These are phyloP conservation scores for Patella caerulea DNA, from an alignment of 2,888 invertebrate genomes.

Conservation along the genomic window DNA sequence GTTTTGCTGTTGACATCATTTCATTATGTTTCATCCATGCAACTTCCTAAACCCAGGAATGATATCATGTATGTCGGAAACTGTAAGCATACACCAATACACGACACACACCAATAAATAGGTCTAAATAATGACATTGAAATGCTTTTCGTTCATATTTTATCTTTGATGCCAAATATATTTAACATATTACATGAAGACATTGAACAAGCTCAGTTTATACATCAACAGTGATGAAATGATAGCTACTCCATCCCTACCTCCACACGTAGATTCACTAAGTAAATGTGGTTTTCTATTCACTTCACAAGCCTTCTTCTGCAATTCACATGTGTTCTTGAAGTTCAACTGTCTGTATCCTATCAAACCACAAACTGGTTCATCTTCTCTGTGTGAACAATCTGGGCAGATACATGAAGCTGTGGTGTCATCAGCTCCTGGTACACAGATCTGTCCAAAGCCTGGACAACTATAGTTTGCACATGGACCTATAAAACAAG, in stretches of 20 bases:
- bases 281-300: conserved; percentile 35
- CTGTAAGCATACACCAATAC: no score
- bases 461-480: conserved; percentile 25
- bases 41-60: no score
- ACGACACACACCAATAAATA: no score
- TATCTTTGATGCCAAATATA: no score
- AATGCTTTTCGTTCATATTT: no score
- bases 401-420: conserved; percentile 44
- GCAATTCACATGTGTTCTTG: conserved; percentile 42
- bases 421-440: conserved; percentile 15
- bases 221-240: no score
- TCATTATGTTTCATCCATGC: no score
- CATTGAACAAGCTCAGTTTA: no score
- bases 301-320: conserved; percentile 34
- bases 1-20: no score
- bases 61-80: no score
- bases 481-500: conserved; percentile 38
- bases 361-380: conserved; percentile 42
- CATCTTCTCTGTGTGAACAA: conserved; percentile 37
- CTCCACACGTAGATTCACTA: conserved; percentile 41
- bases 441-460: conserved; percentile 37
- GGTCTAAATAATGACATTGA: no score
- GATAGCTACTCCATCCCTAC: conserved; percentile 29
- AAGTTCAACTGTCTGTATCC: conserved; percentile 28
- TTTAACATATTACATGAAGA: no score